Evolutionary conservation across 2,888 invertebrate species (phyloP).

Genomic region (Caprella mutica): DNA sequence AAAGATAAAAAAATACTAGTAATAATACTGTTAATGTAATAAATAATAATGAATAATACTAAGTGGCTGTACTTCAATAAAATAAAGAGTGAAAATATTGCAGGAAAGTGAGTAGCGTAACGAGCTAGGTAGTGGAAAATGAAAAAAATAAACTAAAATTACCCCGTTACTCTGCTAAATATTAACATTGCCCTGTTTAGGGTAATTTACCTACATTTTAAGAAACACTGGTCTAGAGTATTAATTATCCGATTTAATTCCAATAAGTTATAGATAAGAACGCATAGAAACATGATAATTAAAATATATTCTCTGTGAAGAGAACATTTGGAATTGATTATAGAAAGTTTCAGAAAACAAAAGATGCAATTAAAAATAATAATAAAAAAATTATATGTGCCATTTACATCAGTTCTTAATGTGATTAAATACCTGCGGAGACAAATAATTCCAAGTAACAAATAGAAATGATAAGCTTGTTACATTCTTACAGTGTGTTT

Average conservation of each 20-base stretch:
- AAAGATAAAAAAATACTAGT: neutral
- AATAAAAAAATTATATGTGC: slow-evolving; percentile 1
- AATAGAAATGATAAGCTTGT: too few species aligned
- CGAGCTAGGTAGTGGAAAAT: neutral
- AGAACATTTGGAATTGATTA: too few species aligned
- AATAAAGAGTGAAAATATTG: neutral
- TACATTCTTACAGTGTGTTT: too few species aligned
- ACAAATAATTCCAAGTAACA: slow-evolving; percentile 9
- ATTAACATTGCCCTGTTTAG: too few species aligned
- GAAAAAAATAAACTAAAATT: too few species aligned
- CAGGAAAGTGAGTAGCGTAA: neutral
- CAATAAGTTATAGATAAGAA: too few species aligned
- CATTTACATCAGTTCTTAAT: neutral
- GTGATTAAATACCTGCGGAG: slow-evolving; percentile 10
- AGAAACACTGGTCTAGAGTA: too few species aligned
- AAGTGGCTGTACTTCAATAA: neutral
- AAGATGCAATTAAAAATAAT: neutral
- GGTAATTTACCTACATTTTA: too few species aligned
- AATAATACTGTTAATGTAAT: neutral
- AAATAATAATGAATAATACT: neutral
- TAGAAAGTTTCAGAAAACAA: neutral
- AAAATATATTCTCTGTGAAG: too few species aligned
- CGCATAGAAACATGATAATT: too few species aligned
- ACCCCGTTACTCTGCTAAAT: too few species aligned
- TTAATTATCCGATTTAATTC: too few species aligned